Conservation (phyloP, 2,888 invertebrate genomes). For the Anthoptus insignis region DNA sequence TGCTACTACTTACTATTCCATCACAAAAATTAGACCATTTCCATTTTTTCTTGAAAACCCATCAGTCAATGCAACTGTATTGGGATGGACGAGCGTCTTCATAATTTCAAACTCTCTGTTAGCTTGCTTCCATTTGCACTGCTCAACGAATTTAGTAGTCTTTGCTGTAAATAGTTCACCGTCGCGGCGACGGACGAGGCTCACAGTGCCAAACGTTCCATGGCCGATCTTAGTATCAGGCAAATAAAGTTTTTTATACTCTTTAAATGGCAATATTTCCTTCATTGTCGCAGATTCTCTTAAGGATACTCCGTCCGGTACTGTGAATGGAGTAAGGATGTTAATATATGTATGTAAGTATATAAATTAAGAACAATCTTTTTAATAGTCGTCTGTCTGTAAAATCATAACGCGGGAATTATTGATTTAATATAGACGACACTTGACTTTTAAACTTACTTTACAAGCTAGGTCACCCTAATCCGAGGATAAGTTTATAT, state of each 20-base stretch:
- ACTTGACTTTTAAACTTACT: too few relatives aligned
- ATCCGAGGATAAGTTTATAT: too few relatives aligned
- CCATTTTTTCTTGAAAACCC: conserved; percentile 44
- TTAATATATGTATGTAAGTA: too few relatives aligned
- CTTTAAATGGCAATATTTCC: neutral
- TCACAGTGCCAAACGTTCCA: neutral
- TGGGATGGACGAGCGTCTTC: conserved; percentile 94
- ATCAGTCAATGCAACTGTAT: conserved; percentile 89
- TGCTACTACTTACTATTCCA: neutral
- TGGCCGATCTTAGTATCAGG: neutral
- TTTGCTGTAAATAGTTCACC: neutral
- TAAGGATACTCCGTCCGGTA: neutral
- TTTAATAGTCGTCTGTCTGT: too few relatives aligned
- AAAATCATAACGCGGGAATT: too few relatives aligned
- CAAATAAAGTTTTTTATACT: neutral
- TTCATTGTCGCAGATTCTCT: neutral
- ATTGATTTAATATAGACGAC: too few relatives aligned
- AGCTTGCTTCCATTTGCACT: conserved; percentile 92
- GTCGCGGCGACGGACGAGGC: neutral
- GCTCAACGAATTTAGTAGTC: conserved; percentile 31
- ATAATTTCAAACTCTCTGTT: conserved; percentile 95
- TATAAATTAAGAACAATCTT: too few relatives aligned
- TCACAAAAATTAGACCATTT: neutral
- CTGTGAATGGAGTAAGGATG: neutral
- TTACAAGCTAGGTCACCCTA: too few relatives aligned